A percentile compares a stretch with the other conserved stretches of the same genome.
Conservation (phyloP, 1,140 invertebrate species). For the Ylistrum balloti region DNA sequence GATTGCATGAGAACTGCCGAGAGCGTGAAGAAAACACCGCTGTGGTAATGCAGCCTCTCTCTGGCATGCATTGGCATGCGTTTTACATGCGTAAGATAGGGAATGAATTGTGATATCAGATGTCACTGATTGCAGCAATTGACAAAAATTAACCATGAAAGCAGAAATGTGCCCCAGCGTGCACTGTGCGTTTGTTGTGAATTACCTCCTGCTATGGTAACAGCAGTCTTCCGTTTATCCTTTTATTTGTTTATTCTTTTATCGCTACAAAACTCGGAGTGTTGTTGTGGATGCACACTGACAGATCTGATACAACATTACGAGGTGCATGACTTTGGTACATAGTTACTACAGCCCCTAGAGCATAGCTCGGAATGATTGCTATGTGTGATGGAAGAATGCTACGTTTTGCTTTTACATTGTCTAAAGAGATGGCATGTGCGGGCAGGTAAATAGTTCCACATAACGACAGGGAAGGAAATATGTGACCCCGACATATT, state of each 20-base stretch:
- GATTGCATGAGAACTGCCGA: background rate
- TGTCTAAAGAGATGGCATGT: background rate
- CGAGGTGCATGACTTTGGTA: background rate
- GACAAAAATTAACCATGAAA: constrained; percentile 29
- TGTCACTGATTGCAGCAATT: constrained; percentile 10
- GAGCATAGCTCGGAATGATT: background rate
- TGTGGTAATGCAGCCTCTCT: background rate
- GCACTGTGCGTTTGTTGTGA: constrained; percentile 31
- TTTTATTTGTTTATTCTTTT: constrained; percentile 25
- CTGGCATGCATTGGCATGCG: background rate
- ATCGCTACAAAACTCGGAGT: background rate
- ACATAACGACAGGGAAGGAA: background rate
- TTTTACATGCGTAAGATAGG: constrained; percentile 22
- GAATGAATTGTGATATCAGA: background rate
- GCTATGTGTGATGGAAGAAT: background rate
- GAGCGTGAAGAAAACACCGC: background rate
- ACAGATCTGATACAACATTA: background rate
- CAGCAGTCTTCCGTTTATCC: constrained; percentile 10
- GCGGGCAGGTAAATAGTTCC: background rate
- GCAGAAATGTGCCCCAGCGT: constrained; percentile 36
- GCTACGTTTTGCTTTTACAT: background rate
- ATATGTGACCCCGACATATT: constrained; percentile 4
- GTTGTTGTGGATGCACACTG: background rate
- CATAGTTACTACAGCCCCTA: background rate
- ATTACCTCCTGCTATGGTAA: background rate